Conservation (phyloP, 1,140 invertebrate species). For the Bombus vancouverensis region DNA sequence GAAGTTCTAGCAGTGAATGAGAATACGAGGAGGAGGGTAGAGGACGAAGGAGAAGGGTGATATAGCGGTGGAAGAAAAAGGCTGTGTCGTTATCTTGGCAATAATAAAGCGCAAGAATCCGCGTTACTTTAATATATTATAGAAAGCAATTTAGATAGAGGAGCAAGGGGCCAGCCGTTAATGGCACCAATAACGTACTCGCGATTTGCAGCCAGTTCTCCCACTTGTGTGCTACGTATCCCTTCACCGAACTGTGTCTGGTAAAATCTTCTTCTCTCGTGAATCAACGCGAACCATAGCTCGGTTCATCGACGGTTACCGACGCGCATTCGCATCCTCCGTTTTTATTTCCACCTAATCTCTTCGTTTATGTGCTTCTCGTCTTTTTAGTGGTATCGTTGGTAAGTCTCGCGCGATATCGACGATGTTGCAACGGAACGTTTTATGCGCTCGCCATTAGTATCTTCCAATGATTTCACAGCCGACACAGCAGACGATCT, state of each 20-base stretch:
- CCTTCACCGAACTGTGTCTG: background rate
- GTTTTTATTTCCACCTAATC: background rate
- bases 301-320: background rate
- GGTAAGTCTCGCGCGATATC: background rate
- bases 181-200: conserved; percentile 63
- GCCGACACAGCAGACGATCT: background rate
- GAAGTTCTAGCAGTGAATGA: background rate
- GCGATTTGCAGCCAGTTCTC: conserved; percentile 48
- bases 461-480: background rate
- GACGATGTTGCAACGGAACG: background rate
- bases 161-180: conserved; percentile 42
- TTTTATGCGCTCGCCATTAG: background rate
- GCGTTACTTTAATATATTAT: conserved; percentile 71
- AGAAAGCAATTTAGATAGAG: conserved; percentile 72
- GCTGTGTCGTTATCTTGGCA: conserved; percentile 45
- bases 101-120: conserved; percentile 69
- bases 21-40: background rate
- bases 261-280: background rate
- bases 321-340: background rate
- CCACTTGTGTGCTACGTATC: background rate
- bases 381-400: background rate
- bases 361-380: background rate
- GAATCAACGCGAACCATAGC: background rate
- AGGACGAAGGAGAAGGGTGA: background rate
- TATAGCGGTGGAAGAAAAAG: background rate